Evolutionary conservation across 2,888 invertebrate genomes (phyloP), one percentile per base, ranked within the genome.

Genomic region (Chymomyza fuscimana): DNA sequence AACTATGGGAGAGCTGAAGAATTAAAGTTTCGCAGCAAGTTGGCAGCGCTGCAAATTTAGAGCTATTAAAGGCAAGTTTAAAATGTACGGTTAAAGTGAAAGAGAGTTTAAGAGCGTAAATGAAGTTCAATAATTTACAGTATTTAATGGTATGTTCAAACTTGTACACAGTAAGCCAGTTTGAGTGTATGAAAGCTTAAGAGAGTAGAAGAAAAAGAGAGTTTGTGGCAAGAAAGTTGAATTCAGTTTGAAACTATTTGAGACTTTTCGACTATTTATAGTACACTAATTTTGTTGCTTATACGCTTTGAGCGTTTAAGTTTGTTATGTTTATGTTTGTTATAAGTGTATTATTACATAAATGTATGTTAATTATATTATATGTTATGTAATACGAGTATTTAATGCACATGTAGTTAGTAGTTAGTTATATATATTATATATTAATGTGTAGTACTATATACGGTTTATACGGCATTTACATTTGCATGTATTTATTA

Each of bases 301-400:
- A 78, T 51, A 80, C 81, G 81, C 81, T 81, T 81, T 81, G 86
- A 81, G 81, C 81, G 81, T 73, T 76, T 76, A 73, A 80, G 59
- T 74, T 76, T 19, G 19, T 19, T 70, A 5, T 51, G 51, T 51
- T 15, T 51, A n/a, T 3, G 51, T 51, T 54, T n/a, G 16, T n/a
- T 22, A 16, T 54, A 54, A 19, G 54, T 19, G 7, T n/a, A 67
- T 72, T 73, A 81, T 72, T 5, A 74, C 68, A 82, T 62, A 65
- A 32, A 32, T 46, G 68, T 65, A 29, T 54, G n/a, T 40, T 58
- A 58, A 12, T 22, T 65, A 61, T 64, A 50, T 63, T 78, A 75
- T 61, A 73, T 50, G n/a, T 50, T 63, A 63, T 51, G 25, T 52
- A 51, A 10, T 58, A 63, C 4, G 70, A 69, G 75, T 79, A 77